These are phyloP conservation scores for Copidosoma floridanum DNA, from an alignment of 1,140 invertebrate genomes.

Conservation along the genomic window DNA sequence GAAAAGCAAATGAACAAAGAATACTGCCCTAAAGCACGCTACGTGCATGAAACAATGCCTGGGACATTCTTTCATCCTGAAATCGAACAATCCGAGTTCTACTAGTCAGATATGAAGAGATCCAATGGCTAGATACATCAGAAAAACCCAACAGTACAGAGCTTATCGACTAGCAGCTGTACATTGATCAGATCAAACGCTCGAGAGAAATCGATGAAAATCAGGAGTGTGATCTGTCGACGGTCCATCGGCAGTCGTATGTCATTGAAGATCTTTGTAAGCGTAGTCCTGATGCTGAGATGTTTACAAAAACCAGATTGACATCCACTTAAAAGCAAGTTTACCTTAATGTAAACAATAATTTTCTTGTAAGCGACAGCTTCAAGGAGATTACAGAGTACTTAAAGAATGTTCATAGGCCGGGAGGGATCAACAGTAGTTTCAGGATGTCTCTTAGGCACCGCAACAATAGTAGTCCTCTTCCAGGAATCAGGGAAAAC, in stretches of 20 bases:
- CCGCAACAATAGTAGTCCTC: not conserved
- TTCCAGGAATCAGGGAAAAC: not conserved
- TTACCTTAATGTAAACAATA: not conserved
- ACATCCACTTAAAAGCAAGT: not conserved
- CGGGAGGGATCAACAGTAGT: not conserved
- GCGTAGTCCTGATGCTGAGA: constrained; percentile 34
- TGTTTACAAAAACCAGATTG: constrained; percentile 39
- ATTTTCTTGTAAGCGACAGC: not conserved
- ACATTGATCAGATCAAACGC: no score
- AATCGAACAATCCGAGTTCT: no score
- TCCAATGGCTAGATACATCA: no score
- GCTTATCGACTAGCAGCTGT: no score
- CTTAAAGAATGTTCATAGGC: constrained; percentile 2
- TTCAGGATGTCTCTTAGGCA: not conserved
- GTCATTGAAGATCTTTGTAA: constrained; percentile 38
- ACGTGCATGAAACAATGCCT: not conserved
- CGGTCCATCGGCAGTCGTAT: constrained; percentile 33
- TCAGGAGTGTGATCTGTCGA: constrained; percentile 32
- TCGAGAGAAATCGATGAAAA: constrained; percentile 42
- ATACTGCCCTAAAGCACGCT: not conserved
- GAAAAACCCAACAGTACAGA: no score
- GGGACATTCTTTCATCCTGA: not conserved
- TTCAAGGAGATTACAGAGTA: constrained; percentile 2
- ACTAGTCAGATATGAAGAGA: no score
- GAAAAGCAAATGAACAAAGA: not conserved